Conservation (phyloP, 2,113 vertebrate genomes). For the Accipiter virgatus region DNA sequence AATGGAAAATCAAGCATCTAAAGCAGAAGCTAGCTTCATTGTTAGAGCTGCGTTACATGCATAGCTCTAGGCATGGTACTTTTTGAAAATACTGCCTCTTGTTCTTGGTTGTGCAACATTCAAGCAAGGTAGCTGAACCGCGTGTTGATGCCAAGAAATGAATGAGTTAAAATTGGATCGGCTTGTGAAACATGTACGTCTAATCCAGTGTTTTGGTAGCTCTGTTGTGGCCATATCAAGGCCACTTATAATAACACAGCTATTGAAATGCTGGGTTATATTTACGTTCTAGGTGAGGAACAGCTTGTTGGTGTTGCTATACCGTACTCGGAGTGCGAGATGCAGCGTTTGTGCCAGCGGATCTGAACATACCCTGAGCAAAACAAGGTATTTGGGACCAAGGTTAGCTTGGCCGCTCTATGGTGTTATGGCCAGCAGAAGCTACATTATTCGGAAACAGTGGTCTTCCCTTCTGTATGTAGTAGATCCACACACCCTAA, state of each 20-base stretch:
- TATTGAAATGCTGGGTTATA: background rate
- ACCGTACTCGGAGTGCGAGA: background rate
- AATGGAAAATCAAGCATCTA: background rate
- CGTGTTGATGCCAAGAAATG: background rate
- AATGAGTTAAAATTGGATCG: constrained; percentile 32
- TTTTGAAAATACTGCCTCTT: background rate
- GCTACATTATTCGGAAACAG: background rate
- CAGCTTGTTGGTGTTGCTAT: background rate
- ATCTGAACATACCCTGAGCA: background rate
- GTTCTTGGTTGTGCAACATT: background rate
- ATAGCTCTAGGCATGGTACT: background rate
- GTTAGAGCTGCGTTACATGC: background rate
- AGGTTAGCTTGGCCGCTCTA: background rate
- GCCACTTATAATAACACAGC: background rate
- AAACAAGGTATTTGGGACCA: background rate
- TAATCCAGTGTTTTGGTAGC: background rate
- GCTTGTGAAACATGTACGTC: background rate
- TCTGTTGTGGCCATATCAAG: constrained; percentile 2
- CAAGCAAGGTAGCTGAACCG: background rate
- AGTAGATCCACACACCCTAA: background rate
- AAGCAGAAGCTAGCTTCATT: background rate
- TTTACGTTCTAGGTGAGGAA: background rate
- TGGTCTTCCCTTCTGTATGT: background rate
- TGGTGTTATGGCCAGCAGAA: background rate
- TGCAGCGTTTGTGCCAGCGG: background rate